A percentile compares a stretch with the other conserved stretches of the same genome.
phyloP scores from a whole-genome alignment of 2,888 invertebrate species.

The Gandaritis pyraliata region DNA sequence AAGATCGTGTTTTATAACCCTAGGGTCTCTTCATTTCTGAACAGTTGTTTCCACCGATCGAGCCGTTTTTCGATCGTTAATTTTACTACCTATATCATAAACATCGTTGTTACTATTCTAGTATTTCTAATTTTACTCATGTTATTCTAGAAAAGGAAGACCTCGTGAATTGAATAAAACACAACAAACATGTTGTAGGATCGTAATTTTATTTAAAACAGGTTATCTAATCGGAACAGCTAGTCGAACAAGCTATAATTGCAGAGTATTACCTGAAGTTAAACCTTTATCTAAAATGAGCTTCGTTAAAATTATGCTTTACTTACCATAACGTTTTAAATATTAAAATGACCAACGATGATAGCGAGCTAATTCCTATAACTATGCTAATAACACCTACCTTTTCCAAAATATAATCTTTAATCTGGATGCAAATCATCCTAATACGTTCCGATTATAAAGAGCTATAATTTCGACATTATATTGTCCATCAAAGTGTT shows the following conservation, averaged over 20 bases:
- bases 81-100: neutral
- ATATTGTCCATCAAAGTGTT: conserved; percentile 84
- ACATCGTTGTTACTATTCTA: neutral
- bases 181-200: conserved; percentile 32
- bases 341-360: conserved; percentile 78
- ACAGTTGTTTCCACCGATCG: conserved; percentile 1
- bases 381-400: conserved; percentile 82
- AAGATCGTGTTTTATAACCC: conserved; percentile 25
- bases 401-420: conserved; percentile 82
- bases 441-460: conserved; percentile 83
- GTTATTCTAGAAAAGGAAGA: neutral
- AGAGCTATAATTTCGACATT: conserved; percentile 82
- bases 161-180: conserved; percentile 16
- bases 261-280: conserved; percentile 54
- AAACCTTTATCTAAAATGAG: conserved; percentile 62
- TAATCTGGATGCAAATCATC: conserved; percentile 84
- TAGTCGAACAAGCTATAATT: conserved; percentile 55
- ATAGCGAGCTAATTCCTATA: conserved; percentile 79
- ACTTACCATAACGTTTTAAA: conserved; percentile 72
- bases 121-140: neutral
- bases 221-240: conserved; percentile 48
- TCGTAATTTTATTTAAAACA: conserved; percentile 36
- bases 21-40: conserved; percentile 5
- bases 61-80: neutral
- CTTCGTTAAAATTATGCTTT: conserved; percentile 66